Base-by-base conservation (phyloP, 1,140 invertebrate species). In the Gryon sp. region DNA sequence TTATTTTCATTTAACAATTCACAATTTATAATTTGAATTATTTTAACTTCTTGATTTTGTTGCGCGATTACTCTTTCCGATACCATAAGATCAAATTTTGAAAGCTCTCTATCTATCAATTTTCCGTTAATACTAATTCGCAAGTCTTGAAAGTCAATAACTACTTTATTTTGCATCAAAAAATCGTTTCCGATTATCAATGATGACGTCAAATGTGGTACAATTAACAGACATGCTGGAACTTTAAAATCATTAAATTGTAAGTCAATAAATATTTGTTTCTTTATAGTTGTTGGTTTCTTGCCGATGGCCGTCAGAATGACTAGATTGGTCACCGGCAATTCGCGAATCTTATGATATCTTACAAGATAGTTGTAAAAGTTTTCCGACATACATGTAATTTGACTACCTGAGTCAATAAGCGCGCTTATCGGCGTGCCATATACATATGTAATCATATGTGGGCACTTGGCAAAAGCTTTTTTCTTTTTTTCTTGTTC, bases 351-450 rank as follows among this genome's bases (percentile, higher is more conserved):
- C 28, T 26, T 43, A 20, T 63, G 32, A 52, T 60, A 59, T 32
- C 41, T 50, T 1, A 0, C 18, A 0, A 57, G 19, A 26, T 59
- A 70, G 15, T 52, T 9, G 18, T 18, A 59, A 20, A 70, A 48
- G 22, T 52, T 20, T 32, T 63, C 57, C 0, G 68, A 72, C 0
- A 53, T 34, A 26, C 68, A 72, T 0, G 55, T 60, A 9, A 60
- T 53, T 30, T 70, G 55, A 30, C 66, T 70, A 16, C 38, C 66
- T 9, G 55, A 40, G 32, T 72, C 57, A 6, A 72, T 32, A 0
- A 57, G 15, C n/a, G 53, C 57, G 0, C 24, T 0, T 0, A 63
- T n/a, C 3, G 68, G 68, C 6, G 14, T 62, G 15, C 43, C n/a
- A 8, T 7, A 36, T 20, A 72, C 0, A 38, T 43, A 19, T 18